Percentiles rank a stretch among this genome's conserved stretches.
Evolutionary conservation across 2,797 vertebrate genomes (phyloP).

Genomic region (Linurgus olivaceus): DNA sequence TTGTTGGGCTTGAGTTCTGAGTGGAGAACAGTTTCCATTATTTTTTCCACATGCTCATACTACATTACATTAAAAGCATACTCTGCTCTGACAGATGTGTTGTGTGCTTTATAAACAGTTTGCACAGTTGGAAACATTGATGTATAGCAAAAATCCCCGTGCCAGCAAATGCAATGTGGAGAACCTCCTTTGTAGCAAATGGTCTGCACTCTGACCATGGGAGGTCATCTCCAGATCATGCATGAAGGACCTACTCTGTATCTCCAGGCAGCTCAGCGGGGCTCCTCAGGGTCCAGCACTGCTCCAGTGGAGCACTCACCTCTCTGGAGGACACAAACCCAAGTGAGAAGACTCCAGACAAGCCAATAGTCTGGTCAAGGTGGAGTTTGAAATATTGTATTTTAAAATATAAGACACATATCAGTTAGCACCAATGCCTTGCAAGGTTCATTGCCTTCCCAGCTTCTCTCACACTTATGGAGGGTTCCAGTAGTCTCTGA

Average conservation of each 20-base stretch:
- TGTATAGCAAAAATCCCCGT: slow-evolving; percentile 15
- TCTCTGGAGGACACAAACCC: not conserved
- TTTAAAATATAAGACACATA: not conserved
- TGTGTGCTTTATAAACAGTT: slow-evolving; percentile 55
- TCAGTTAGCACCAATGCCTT: not conserved
- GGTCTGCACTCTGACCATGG: not conserved
- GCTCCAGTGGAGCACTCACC: not conserved
- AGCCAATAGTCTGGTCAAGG: not conserved
- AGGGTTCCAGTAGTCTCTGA: not conserved
- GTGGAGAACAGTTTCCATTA: slow-evolving; percentile 24
- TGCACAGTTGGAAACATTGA: slow-evolving; percentile 35
- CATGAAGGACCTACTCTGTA: not conserved
- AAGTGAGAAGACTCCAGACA: not conserved
- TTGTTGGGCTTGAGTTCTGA: slow-evolving; percentile 46
- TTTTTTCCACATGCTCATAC: slow-evolving; percentile 49
- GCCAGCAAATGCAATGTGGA: not conserved
- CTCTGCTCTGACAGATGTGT: slow-evolving; percentile 11
- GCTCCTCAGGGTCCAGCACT: not conserved
- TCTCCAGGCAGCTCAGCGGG: not conserved
- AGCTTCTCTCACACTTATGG: not conserved
- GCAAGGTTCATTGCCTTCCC: not conserved
- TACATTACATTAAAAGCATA: slow-evolving; percentile 20
- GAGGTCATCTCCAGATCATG: not conserved
- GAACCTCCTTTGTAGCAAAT: not conserved
- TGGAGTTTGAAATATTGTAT: not conserved